A percentile compares a stretch with the other conserved stretches of the same genome.
These are phyloP conservation scores for Scaptomyza hsui DNA, from an alignment of 1,140 invertebrate species.

Conservation along the genomic window DNA sequence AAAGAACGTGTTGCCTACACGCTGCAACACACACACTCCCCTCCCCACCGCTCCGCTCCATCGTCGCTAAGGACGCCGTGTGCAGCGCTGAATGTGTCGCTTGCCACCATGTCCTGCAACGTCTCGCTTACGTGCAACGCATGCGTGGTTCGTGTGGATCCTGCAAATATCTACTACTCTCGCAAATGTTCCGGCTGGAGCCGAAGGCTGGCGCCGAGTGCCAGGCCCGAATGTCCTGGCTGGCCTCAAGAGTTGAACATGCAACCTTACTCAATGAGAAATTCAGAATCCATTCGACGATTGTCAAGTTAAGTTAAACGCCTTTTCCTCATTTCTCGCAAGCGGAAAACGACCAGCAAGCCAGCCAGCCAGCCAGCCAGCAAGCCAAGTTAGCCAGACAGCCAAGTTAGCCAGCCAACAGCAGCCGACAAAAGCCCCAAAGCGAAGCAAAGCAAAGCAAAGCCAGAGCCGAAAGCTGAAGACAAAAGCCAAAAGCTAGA, in stretches of 20 bases:
- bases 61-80: conserved; percentile 12
- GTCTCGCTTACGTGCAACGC: conserved; percentile 49
- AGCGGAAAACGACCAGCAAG: conserved; percentile 45
- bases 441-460: conserved; percentile 1
- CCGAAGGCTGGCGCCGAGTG: conserved; percentile 38
- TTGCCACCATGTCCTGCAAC: conserved; percentile 24
- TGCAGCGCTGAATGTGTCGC: conserved; percentile 59
- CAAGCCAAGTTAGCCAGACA: conserved; percentile 25
- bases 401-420: conserved; percentile 21
- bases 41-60: too few species aligned
- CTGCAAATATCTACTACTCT: conserved; percentile 50
- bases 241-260: conserved; percentile 42
- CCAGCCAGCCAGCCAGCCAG: conserved; percentile 48
- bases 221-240: conserved; percentile 3
- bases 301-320: conserved; percentile 78
- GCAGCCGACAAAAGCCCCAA: conserved; percentile 4
- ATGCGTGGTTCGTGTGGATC: conserved; percentile 72
- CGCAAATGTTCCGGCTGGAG: conserved; percentile 9
- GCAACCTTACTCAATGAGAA: conserved; percentile 80
- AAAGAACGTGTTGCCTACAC: conserved; percentile 13
- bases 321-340: conserved; percentile 73
- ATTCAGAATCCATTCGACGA: conserved; percentile 81
- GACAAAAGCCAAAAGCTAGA: conserved; percentile 3
- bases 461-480: conserved; percentile 10
- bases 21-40: neutral